Conservation (phyloP, 2,888 invertebrate genomes). For the Apotomis capreana region DNA sequence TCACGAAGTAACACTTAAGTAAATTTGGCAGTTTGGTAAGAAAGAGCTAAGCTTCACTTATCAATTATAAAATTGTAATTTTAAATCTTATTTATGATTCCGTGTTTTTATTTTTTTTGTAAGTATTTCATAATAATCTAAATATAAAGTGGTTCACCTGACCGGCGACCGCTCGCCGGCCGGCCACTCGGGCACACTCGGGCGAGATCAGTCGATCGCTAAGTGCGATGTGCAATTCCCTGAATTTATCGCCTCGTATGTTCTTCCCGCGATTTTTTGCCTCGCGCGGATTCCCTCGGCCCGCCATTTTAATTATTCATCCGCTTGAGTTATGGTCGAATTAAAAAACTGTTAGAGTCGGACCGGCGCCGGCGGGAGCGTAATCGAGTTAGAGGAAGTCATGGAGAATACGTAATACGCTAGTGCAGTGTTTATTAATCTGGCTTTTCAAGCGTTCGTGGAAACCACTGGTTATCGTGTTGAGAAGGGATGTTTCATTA, state of each 20-base stretch:
- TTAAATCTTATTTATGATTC: too few species aligned
- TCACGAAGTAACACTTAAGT: too few species aligned
- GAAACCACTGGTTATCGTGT: constrained; percentile 4
- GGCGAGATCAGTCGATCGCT: constrained; percentile 60
- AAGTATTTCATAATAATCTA: not conserved
- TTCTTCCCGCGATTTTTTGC: constrained; percentile 69
- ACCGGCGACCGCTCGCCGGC: constrained; percentile 44
- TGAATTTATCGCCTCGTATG: constrained; percentile 73
- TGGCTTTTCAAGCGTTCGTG: constrained; percentile 8
- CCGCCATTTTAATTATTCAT: constrained; percentile 83
- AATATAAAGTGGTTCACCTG: not conserved
- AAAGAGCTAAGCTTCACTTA: too few species aligned
- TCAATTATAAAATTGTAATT: too few species aligned
- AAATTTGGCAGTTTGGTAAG: not conserved
- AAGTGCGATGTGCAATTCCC: constrained; percentile 79
- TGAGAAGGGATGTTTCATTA: constrained; percentile 4
- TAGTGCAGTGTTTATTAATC: constrained; percentile 30
- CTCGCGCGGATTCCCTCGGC: constrained; percentile 72
- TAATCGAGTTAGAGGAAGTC: constrained; percentile 80
- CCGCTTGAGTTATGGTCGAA: constrained; percentile 83
- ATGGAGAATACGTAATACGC: constrained; percentile 77
- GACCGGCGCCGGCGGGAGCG: constrained; percentile 76
- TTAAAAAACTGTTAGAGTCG: constrained; percentile 84
- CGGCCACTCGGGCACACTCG: not conserved
- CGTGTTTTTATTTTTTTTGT: too few species aligned